Evolutionary conservation across 2,113 vertebrate genomes (phyloP).

Genomic region (Tychaedon coryphoeus): DNA sequence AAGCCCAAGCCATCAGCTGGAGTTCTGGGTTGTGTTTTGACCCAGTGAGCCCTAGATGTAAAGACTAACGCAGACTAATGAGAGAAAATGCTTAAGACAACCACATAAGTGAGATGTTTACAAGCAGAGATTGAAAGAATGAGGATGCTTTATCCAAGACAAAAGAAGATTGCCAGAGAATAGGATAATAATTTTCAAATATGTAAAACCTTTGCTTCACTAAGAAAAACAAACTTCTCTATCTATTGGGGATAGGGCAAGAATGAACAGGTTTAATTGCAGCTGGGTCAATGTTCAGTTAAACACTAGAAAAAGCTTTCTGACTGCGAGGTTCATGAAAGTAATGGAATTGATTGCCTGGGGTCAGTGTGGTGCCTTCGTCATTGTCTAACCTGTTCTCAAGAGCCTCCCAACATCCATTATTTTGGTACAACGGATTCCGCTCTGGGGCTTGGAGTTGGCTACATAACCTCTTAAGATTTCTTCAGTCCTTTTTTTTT

Average conservation of each 20-base stretch:
- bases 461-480: not conserved
- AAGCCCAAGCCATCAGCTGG: not conserved
- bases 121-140: not conserved
- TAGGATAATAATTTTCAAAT: not conserved
- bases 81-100: not conserved
- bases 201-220: not conserved
- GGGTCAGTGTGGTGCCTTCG: not conserved
- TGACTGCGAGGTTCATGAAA: not conserved
- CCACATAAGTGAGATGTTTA: not conserved
- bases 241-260: not conserved
- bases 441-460: not conserved
- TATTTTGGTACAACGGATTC: not conserved
- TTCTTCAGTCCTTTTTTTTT: not conserved
- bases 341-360: conserved; percentile 26
- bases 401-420: not conserved
- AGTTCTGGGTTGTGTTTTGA: not conserved
- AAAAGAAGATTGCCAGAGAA: not conserved
- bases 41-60: not conserved
- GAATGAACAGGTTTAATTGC: conserved; percentile 25
- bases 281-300: not conserved
- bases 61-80: not conserved
- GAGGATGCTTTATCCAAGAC: not conserved
- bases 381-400: not conserved
- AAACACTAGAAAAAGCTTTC: not conserved
- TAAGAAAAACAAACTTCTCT: not conserved